Evolutionary conservation across 2,797 vertebrate genomes (phyloP).

Genomic region (Avahi laniger): DNA sequence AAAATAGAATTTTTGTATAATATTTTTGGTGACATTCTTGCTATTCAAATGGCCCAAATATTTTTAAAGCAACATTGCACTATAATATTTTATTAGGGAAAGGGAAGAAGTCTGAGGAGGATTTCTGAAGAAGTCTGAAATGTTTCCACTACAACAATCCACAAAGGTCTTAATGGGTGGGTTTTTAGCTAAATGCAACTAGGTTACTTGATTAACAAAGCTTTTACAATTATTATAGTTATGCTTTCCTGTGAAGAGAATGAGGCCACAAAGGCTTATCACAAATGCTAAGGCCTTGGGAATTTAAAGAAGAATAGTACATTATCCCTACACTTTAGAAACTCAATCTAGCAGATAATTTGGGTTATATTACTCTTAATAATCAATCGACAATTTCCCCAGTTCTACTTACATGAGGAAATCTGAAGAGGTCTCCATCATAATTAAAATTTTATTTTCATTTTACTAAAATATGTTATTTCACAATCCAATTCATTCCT

Average conservation of each 20-base stretch:
- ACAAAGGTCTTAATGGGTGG: not conserved
- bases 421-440: not conserved
- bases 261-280: not conserved
- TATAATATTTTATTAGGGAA: not conserved
- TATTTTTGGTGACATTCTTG: constrained; percentile 47
- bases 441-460: constrained; percentile 50
- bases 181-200: not conserved
- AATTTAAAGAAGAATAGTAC: not conserved
- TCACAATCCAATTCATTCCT: not conserved
- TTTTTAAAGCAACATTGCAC: constrained; percentile 6
- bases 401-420: not conserved
- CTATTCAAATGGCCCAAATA: constrained; percentile 30
- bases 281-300: not conserved
- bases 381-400: not conserved
- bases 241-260: not conserved
- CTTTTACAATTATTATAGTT: not conserved
- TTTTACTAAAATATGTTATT: constrained; percentile 30
- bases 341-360: not conserved
- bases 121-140: constrained; percentile 13
- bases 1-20: constrained; percentile 56
- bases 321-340: not conserved
- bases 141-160: not conserved
- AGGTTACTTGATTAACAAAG: not conserved
- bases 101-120: not conserved
- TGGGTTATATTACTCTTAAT: constrained; percentile 12